These are phyloP conservation scores for Xiphophorus maculatus DNA, from an alignment of 2,113 vertebrate species.

Conservation along the genomic window DNA sequence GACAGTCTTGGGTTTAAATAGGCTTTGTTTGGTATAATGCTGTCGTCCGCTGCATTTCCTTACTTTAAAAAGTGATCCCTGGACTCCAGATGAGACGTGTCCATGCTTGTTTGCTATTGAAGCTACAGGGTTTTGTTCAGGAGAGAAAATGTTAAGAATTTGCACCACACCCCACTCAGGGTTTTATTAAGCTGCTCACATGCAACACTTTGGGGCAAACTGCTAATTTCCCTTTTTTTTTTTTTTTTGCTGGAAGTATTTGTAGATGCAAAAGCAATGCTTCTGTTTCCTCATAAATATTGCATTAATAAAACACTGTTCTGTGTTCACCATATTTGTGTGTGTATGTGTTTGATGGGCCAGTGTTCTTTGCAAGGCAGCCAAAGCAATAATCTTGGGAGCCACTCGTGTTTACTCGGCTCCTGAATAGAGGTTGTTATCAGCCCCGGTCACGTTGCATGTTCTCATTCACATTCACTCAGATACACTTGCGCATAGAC, in stretches of 20 bases:
- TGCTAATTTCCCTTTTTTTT: constrained; percentile 55
- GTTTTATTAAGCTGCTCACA: constrained; percentile 48
- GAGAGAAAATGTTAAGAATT: constrained; percentile 68
- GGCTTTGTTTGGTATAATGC: not conserved
- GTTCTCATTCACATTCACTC: constrained; percentile 68
- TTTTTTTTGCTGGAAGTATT: constrained; percentile 34
- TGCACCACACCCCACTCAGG: constrained; percentile 56
- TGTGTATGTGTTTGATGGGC: constrained; percentile 41
- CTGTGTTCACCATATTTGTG: constrained; percentile 5
- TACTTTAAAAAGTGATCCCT: constrained; percentile 44
- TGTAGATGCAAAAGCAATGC: constrained; percentile 37
- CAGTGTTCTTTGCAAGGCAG: constrained; percentile 59
- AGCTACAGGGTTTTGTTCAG: constrained; percentile 30
- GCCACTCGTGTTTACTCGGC: constrained; percentile 68
- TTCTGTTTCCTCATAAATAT: constrained; percentile 31
- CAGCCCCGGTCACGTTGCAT: constrained; percentile 74
- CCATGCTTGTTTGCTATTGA: constrained; percentile 52
- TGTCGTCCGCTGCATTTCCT: constrained; percentile 24
- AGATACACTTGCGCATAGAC: constrained; percentile 59
- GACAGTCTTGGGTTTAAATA: constrained; percentile 10
- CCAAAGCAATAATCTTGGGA: constrained; percentile 73
- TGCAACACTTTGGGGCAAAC: constrained; percentile 49
- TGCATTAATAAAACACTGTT: constrained; percentile 20
- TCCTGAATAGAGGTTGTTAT: constrained; percentile 73
- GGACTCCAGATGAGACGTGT: constrained; percentile 46